A percentile compares a stretch with the other conserved stretches of the same genome.
phyloP scores from a whole-genome alignment of 2,113 vertebrate genomes.

The Dipodomys merriami region DNA sequence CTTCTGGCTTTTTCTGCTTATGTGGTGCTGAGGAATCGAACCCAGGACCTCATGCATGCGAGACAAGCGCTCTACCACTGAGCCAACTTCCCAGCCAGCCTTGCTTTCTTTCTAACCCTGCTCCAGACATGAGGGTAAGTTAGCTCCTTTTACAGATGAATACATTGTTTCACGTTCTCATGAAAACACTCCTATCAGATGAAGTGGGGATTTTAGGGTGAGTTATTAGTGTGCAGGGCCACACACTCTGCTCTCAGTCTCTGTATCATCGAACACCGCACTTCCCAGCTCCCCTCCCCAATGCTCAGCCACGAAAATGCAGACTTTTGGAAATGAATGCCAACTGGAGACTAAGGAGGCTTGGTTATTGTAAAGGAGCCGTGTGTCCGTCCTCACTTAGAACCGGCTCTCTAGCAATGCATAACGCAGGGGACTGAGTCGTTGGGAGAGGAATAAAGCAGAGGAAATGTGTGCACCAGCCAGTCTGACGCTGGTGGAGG shows the following conservation, averaged over 20 bases:
- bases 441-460: too few species aligned
- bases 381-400: neutral
- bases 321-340: neutral
- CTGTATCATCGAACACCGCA: too few species aligned
- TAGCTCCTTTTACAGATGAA: neutral
- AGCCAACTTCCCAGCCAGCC: too few species aligned
- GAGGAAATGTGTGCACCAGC: neutral
- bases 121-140: neutral
- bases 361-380: neutral
- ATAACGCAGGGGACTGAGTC: too few species aligned
- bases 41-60: too few species aligned
- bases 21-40: too few species aligned
- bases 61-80: too few species aligned
- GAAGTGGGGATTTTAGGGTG: fast-evolving
- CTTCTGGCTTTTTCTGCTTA: too few species aligned
- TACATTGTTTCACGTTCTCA: fast-evolving
- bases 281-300: neutral
- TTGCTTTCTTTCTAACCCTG: neutral
- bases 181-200: too few species aligned
- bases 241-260: too few species aligned
- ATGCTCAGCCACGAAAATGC: neutral
- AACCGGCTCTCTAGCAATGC: neutral
- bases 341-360: fast-evolving
- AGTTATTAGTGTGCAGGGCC: neutral
- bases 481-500: fast-evolving